Percentiles rank a stretch among this genome's conserved stretches.
Conservation (phyloP, 2,888 invertebrate species). For the Sisyra nigra region DNA sequence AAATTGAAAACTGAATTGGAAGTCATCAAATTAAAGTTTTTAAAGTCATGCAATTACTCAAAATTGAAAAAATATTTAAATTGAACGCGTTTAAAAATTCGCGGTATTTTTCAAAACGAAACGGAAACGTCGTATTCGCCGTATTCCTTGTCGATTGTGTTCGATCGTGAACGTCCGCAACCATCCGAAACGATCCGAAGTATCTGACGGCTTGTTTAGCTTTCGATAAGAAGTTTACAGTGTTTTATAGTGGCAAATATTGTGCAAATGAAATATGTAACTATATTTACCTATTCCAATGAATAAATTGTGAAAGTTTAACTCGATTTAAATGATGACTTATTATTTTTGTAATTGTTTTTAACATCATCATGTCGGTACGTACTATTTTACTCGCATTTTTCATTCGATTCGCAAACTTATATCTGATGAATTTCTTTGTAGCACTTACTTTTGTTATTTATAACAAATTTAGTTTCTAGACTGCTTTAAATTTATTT, state of each 20-base stretch:
- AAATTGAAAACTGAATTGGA: too few species aligned
- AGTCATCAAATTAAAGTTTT: too few species aligned
- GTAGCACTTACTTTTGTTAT: too few species aligned
- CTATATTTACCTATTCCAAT: background rate
- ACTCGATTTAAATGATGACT: background rate
- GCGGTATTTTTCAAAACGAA: background rate
- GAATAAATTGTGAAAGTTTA: background rate
- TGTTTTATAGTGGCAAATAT: background rate
- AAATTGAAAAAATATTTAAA: background rate
- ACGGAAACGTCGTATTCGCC: background rate
- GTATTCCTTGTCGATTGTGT: background rate
- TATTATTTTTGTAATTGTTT: background rate
- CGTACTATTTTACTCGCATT: background rate
- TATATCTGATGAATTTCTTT: too few species aligned
- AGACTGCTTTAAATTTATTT: too few species aligned
- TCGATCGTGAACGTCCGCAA: too few species aligned
- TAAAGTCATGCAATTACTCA: too few species aligned
- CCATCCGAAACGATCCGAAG: slow-evolving; percentile 1
- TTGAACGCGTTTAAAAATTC: background rate
- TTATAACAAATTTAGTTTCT: too few species aligned
- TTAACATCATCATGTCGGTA: slow-evolving; percentile 2
- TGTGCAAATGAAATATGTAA: background rate
- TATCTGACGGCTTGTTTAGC: slow-evolving; percentile 5
- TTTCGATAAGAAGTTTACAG: background rate
- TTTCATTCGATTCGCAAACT: background rate